Evolutionary conservation across 1,140 invertebrate species (phyloP).

Genomic region (Bombus balteatus): DNA sequence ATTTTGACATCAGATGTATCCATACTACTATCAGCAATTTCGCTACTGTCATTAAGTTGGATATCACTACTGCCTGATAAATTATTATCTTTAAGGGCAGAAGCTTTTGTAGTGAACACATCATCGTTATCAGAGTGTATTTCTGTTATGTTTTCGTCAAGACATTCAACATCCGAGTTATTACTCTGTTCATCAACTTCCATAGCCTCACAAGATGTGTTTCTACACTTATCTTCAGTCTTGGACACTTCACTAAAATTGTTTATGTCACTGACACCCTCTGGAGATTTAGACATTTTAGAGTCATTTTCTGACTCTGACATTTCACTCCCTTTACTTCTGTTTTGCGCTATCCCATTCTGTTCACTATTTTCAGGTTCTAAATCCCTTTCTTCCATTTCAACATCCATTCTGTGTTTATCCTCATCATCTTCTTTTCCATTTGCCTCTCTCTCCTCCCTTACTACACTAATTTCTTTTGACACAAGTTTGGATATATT

Average conservation of each 20-base stretch:
- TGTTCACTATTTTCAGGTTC: constrained; percentile 58
- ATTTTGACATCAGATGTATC: constrained; percentile 76
- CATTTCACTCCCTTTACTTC: constrained; percentile 48
- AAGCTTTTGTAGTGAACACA: constrained; percentile 73
- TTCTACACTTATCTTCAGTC: constrained; percentile 67
- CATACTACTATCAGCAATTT: constrained; percentile 67
- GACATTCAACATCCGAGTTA: constrained; percentile 79
- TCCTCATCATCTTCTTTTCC: constrained; percentile 75
- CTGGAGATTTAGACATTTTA: constrained; percentile 54
- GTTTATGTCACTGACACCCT: constrained; percentile 70
- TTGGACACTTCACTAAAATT: constrained; percentile 76
- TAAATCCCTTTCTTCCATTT: constrained; percentile 56
- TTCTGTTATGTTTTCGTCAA: constrained; percentile 76
- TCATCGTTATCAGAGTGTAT: constrained; percentile 70
- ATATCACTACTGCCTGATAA: constrained; percentile 43
- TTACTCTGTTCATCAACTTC: constrained; percentile 78
- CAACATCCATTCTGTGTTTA: constrained; percentile 61
- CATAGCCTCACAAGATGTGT: constrained; percentile 72
- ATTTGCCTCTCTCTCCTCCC: constrained; percentile 57
- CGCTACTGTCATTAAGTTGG: constrained; percentile 60
- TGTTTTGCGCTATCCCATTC: constrained; percentile 42
- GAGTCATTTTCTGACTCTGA: constrained; percentile 54
- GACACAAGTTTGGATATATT: constrained; percentile 53
- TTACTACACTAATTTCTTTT: constrained; percentile 57
- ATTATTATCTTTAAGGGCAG: constrained; percentile 53